Evolutionary conservation across 2,888 invertebrate genomes (phyloP).

Genomic region (Belgica antarctica): DNA sequence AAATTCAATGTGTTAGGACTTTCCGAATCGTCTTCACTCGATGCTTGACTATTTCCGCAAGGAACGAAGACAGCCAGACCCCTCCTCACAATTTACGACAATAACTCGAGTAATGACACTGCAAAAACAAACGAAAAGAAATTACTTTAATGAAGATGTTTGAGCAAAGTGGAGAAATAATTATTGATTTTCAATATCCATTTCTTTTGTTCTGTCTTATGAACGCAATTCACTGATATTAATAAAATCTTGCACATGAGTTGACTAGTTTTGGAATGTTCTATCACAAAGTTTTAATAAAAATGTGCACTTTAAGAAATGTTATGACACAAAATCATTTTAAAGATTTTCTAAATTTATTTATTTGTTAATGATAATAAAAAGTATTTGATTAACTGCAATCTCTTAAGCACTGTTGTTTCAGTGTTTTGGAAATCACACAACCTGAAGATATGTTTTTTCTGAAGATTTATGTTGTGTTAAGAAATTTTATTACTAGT

Average conservation of each 20-base stretch:
- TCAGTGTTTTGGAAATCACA: no score
- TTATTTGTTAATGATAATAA: no score
- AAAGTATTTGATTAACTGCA: no score
- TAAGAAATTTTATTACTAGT: no score
- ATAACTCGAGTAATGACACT: slow-evolving; percentile 37
- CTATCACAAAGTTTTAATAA: no score
- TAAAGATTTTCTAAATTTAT: no score
- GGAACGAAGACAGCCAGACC: background rate
- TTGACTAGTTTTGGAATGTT: background rate
- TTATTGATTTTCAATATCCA: slow-evolving; percentile 41
- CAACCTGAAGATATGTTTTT: no score
- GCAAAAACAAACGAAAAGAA: slow-evolving; percentile 39
- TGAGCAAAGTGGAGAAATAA: slow-evolving; percentile 29
- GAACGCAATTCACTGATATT: background rate
- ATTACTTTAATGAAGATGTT: slow-evolving; percentile 44
- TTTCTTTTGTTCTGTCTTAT: background rate
- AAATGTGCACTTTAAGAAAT: no score
- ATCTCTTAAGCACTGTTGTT: no score
- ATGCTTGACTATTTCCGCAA: background rate
- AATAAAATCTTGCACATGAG: background rate
- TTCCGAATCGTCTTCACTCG: background rate
- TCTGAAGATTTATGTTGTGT: no score
- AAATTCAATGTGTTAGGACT: slow-evolving; percentile 35
- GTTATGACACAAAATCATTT: no score
- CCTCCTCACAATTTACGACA: slow-evolving; percentile 37